Conservation (phyloP, 2,797 vertebrate genomes). For the Acomys russatus region DNA sequence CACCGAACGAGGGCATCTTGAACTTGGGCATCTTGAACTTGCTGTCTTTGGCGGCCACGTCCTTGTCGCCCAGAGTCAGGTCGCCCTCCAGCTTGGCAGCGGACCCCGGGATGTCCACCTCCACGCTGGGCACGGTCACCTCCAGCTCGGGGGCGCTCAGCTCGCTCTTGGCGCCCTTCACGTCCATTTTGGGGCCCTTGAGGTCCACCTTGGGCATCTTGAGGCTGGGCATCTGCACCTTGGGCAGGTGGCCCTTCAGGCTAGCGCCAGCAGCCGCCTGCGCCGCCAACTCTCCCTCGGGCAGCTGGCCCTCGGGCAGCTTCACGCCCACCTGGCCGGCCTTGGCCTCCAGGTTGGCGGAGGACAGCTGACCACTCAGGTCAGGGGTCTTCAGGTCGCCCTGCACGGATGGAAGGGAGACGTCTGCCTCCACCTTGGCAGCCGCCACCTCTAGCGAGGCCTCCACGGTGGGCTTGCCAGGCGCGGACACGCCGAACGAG, state of each 20-base stretch:
- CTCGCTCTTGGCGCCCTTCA: not conserved
- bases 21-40: slow-evolving; percentile 88
- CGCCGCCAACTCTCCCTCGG: rapidly evolving
- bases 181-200: not conserved
- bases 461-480: not conserved
- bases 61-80: not conserved
- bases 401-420: too few relatives aligned
- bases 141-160: rapidly evolving
- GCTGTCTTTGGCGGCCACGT: slow-evolving; percentile 50
- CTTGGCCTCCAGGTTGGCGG: too few relatives aligned
- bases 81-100: not conserved
- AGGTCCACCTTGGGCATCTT: not conserved
- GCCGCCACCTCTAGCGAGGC: rapidly evolving
- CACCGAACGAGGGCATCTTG: slow-evolving; percentile 87
- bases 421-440: not conserved
- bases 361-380: not conserved
- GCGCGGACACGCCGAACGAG: slow-evolving; percentile 82
- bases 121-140: rapidly evolving
- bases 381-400: too few relatives aligned
- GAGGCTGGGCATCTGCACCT: not conserved
- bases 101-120: not conserved
- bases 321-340: rapidly evolving
- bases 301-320: rapidly evolving
- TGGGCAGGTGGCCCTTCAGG: not conserved
- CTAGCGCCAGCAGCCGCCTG: rapidly evolving